Percentiles rank a stretch among this genome's conserved stretches.
Conservation (phyloP, 2,113 vertebrate species). For the Hirundichthys speculiger region DNA sequence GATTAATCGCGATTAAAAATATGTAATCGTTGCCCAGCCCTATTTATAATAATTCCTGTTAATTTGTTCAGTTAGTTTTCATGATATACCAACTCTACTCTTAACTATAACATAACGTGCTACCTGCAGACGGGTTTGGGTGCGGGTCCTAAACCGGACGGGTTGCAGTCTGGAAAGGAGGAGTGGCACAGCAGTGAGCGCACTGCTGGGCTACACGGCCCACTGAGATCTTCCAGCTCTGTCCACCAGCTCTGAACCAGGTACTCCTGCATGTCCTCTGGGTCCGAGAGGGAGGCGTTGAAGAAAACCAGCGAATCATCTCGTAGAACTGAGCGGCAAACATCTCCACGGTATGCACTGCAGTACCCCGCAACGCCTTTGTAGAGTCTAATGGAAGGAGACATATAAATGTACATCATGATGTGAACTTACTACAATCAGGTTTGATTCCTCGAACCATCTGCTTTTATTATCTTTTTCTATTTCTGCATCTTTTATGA, state of each 20-base stretch:
- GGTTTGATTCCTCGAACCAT: no score
- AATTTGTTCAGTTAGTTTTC: no score
- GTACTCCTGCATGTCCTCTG: slow-evolving; percentile 91
- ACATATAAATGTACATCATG: not conserved
- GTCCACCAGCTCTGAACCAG: slow-evolving; percentile 86
- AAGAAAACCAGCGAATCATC: slow-evolving; percentile 90
- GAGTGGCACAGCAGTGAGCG: slow-evolving; percentile 90
- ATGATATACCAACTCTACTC: no score
- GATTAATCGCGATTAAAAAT: no score
- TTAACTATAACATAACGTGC: no score
- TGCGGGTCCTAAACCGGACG: slow-evolving; percentile 84
- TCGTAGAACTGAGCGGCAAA: slow-evolving; percentile 81
- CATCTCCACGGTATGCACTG: slow-evolving; percentile 89
- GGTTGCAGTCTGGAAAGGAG: slow-evolving; percentile 91
- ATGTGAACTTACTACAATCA: no score
- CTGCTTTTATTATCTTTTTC: no score
- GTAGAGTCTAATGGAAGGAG: slow-evolving; percentile 81
- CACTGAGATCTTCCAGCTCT: slow-evolving; percentile 85
- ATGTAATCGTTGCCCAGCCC: no score
- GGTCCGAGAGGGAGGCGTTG: slow-evolving; percentile 89
- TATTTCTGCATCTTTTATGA: no score
- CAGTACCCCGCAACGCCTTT: slow-evolving; percentile 90
- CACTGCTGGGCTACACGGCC: slow-evolving; percentile 85
- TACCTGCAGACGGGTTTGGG: slow-evolving; percentile 96
- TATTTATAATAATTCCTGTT: no score